Evolutionary conservation across 2,113 vertebrate species (phyloP), one percentile per base, ranked within the genome.

Genomic region (Sigmodon hispidus): DNA sequence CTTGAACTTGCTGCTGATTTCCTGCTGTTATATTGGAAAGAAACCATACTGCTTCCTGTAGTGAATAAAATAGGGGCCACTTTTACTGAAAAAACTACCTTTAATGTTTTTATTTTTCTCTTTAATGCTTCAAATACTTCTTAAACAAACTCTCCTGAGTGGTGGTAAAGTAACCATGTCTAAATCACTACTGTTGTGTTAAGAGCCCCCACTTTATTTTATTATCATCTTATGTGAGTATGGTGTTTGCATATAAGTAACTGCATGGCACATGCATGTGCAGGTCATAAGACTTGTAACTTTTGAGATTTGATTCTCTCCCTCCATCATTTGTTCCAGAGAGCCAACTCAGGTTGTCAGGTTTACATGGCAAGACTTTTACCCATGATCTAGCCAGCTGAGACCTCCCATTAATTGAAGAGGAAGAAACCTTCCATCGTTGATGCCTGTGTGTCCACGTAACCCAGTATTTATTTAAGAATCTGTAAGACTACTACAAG

Each of bases 11-110:
- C 98, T 99, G 99, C 98, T 99, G 99, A 98, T 99, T 99, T 96
- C 99, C 99, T 98, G 99, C 99, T 97, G 99, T 99, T 98, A 99
- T 99, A 98, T 99, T 99, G 98, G 99, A 99, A 97, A 99, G 98
- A 98, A 99, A 99, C 99, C 99, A 99, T 94, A 99, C 99, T 84
- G 99, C 99, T 99, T 99, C 99, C 99, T 99, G 96, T 70, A 96
- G 89, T 87, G 94, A 91, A 97, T 69, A 98, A 98, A 97, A 76
- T 97, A 96, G 61, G 94, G 96, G 94, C 24, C 57, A 95, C 12
- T 87, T 96, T 95, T 48, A 96, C 97, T 91, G 87, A 87, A 83
- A 95, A 90, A 96, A 75, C 29, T 79, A 2, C 40, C 36, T 94
- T 94, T 83, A 94, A 87, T 50, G 29, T 31, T n/a, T 55, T 76